Percentiles rank a stretch among this genome's conserved stretches.
Evolutionary conservation across 2,113 vertebrate genomes (phyloP).

Genomic region (Benitochromis conjunctus): DNA sequence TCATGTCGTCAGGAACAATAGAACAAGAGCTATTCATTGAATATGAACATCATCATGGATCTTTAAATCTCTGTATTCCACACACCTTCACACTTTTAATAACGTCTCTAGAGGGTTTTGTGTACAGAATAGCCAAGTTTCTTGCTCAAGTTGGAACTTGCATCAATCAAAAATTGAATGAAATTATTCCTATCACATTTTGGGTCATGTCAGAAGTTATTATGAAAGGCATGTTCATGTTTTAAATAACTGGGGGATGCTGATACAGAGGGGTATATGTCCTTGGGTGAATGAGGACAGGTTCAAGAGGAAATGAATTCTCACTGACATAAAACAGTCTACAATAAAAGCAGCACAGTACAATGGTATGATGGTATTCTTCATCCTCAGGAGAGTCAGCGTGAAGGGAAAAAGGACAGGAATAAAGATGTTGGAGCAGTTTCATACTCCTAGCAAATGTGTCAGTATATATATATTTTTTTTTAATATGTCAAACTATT

Average conservation of each 20-base stretch:
- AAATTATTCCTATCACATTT: slow-evolving; percentile 80
- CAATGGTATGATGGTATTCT: slow-evolving; percentile 56
- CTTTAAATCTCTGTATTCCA: slow-evolving; percentile 27
- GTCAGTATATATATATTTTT: slow-evolving; percentile 16
- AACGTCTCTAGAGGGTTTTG: slow-evolving; percentile 68
- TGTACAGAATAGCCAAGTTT: slow-evolving; percentile 75
- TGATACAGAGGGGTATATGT: slow-evolving; percentile 64
- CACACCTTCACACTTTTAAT: slow-evolving; percentile 37
- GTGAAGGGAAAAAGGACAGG: slow-evolving; percentile 53
- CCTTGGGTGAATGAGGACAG: slow-evolving; percentile 72
- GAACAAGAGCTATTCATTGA: neutral
- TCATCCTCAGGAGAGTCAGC: slow-evolving; percentile 59
- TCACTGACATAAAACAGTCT: slow-evolving; percentile 58
- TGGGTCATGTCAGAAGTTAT: slow-evolving; percentile 83
- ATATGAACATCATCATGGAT: slow-evolving; percentile 8
- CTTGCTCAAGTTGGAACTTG: slow-evolving; percentile 72
- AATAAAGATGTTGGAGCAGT: slow-evolving; percentile 54
- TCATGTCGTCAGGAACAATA: neutral
- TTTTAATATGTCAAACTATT: slow-evolving; percentile 38
- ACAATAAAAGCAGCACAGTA: slow-evolving; percentile 58
- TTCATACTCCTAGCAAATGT: slow-evolving; percentile 41
- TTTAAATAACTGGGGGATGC: slow-evolving; percentile 78
- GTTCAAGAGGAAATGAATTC: slow-evolving; percentile 64
- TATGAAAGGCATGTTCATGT: slow-evolving; percentile 75
- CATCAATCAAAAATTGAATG: slow-evolving; percentile 74